A percentile compares a stretch with the other conserved stretches of the same genome.
These are phyloP conservation scores for Anser cygnoides DNA, from an alignment of 2,113 vertebrate species.

Conservation along the genomic window DNA sequence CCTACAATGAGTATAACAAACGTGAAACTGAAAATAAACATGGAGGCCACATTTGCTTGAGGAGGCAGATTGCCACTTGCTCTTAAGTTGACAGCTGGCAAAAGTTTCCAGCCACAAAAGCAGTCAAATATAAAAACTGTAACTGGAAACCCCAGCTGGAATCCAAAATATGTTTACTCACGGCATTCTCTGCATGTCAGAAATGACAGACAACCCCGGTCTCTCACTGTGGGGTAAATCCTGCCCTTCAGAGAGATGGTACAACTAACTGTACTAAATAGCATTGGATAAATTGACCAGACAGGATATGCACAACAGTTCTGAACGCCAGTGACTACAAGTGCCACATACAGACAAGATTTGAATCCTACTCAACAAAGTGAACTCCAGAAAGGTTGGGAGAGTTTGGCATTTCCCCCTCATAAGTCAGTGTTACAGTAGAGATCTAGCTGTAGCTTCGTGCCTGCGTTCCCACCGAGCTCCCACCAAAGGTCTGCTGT, in stretches of 20 bases:
- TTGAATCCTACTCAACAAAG: neutral
- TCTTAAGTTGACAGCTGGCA: constrained; percentile 60
- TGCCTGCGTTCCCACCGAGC: neutral
- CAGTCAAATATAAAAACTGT: neutral
- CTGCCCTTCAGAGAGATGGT: neutral
- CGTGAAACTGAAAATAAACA: constrained; percentile 44
- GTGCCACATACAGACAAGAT: neutral
- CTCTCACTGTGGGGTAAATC: neutral
- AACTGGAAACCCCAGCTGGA: constrained; percentile 31
- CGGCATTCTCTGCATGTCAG: neutral
- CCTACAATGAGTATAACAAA: neutral
- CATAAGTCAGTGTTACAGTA: rapidly evolving
- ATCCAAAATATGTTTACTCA: neutral
- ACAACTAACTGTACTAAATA: rapidly evolving
- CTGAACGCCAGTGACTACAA: rapidly evolving
- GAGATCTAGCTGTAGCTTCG: neutral
- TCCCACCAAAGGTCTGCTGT: neutral
- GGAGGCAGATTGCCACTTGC: constrained; percentile 55
- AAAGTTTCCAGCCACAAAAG: constrained; percentile 52
- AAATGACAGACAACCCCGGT: neutral
- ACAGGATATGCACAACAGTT: neutral
- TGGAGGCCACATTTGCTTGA: constrained; percentile 26
- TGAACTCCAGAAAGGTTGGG: neutral
- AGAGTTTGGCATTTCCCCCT: rapidly evolving
- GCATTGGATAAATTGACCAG: neutral